Evolutionary conservation across 1,140 invertebrate genomes (phyloP).

Genomic region (Euura saliciscinereae): DNA sequence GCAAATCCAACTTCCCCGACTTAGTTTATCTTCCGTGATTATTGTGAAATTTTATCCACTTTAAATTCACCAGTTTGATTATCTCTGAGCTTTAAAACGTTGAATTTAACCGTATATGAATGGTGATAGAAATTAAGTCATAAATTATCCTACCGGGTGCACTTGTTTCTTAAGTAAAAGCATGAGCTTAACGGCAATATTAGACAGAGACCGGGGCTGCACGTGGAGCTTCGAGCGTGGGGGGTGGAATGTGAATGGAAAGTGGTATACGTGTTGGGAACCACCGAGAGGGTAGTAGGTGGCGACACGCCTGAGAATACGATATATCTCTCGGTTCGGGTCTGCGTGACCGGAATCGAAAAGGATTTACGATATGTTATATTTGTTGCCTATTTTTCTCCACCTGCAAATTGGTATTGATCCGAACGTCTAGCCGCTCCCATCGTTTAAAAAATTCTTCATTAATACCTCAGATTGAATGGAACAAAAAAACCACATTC

Average conservation of each 20-base stretch:
- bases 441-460: too few relatives aligned
- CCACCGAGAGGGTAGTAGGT: slow-evolving; percentile 16
- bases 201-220: neutral
- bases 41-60: too few relatives aligned
- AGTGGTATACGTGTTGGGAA: slow-evolving; percentile 48
- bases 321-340: slow-evolving; percentile 42
- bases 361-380: slow-evolving; percentile 38
- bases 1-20: neutral
- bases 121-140: too few relatives aligned
- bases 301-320: slow-evolving; percentile 42
- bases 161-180: neutral
- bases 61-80: too few relatives aligned
- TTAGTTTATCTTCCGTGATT: neutral
- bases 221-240: neutral
- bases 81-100: too few relatives aligned
- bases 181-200: neutral
- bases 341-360: slow-evolving; percentile 45
- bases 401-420: slow-evolving; percentile 41
- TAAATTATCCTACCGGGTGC: neutral
- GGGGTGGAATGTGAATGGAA: slow-evolving; percentile 46
- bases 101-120: too few relatives aligned
- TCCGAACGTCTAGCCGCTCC: neutral
- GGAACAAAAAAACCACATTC: neutral
- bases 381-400: slow-evolving; percentile 52
- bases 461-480: too few relatives aligned